A percentile compares a stretch with the other conserved stretches of the same genome.
These are phyloP conservation scores for Alligator mississippiensis DNA, from an alignment of 2,113 vertebrate species.

Conservation along the genomic window DNA sequence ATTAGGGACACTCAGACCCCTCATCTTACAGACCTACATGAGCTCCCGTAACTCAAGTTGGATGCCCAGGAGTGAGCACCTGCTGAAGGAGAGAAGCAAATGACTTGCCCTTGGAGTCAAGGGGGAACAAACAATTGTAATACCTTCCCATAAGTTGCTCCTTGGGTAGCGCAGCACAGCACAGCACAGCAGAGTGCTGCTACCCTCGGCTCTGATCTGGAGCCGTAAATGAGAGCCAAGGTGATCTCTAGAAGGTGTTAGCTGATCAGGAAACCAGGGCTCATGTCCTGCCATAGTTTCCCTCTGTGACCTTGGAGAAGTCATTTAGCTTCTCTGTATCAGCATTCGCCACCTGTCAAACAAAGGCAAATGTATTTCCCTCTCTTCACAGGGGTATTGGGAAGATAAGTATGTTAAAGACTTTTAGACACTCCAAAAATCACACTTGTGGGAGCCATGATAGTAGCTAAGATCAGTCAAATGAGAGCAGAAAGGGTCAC, in stretches of 20 bases:
- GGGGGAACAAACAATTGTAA: neutral
- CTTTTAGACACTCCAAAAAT: neutral
- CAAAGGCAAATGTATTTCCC: neutral
- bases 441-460: no score
- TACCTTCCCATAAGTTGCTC: neutral
- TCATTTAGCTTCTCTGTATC: neutral
- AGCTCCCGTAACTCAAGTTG: neutral
- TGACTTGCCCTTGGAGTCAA: neutral
- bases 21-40: neutral
- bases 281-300: neutral
- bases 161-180: neutral
- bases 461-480: neutral
- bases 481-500: neutral
- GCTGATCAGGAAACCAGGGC: neutral
- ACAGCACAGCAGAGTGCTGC: no score
- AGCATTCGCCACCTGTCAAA: neutral
- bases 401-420: neutral
- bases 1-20: neutral
- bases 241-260: neutral
- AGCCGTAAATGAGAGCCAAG: neutral
- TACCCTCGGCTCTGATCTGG: no score
- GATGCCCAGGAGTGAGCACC: neutral
- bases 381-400: neutral
- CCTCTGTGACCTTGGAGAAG: neutral
- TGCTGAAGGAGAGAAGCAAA: neutral